Percentiles rank a stretch among this genome's conserved stretches.
phyloP scores from a whole-genome alignment of 1,140 invertebrate genomes.

The Euwallacea fornicatus region DNA sequence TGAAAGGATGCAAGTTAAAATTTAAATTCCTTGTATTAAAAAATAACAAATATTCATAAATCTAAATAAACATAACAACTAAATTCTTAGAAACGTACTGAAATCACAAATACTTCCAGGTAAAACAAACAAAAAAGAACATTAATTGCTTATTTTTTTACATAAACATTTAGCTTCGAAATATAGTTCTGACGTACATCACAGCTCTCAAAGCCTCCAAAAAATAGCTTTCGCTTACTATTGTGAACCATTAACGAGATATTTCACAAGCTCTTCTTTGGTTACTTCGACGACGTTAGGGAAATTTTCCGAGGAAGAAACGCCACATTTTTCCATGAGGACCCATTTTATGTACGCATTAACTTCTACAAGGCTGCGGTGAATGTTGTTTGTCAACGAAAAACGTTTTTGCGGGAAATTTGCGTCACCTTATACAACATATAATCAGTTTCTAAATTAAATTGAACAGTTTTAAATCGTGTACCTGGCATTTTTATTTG shows the following conservation, averaged over 20 bases:
- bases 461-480: neutral
- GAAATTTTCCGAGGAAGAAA: neutral
- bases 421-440: neutral
- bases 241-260: neutral
- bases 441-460: neutral
- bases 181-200: neutral
- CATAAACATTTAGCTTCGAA: no score
- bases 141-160: no score
- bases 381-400: neutral
- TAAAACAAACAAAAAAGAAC: no score
- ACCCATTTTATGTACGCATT: neutral
- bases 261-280: neutral
- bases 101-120: no score
- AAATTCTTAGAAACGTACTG: no score
- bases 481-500: slow-evolving; percentile 18
- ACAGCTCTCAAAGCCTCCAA: neutral
- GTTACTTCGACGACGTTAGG: neutral
- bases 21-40: no score
- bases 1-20: no score
- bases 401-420: slow-evolving; percentile 1
- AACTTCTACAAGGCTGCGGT: neutral
- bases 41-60: no score
- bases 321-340: neutral
- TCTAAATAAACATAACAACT: no score
- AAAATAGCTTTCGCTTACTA: neutral